Evolutionary conservation across 2,888 invertebrate species (phyloP), one percentile per base, ranked within the genome.

Genomic region (Hypselothyrea guttata): DNA sequence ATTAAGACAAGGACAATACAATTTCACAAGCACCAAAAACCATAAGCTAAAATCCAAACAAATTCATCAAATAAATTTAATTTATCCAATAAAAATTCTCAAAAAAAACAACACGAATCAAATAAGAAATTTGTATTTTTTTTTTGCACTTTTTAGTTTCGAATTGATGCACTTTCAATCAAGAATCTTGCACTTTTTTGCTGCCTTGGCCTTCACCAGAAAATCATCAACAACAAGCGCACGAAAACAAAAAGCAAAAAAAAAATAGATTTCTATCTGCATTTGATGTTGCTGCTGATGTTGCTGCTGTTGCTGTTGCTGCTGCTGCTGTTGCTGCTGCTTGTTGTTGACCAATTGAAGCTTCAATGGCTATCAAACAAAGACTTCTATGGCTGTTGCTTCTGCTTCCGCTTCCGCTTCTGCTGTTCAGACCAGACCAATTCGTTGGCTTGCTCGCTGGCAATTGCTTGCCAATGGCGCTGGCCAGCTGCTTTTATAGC

Each of bases 391-490:
- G 44, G 12, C 18, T 45, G 53, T 22, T 42, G 15, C n/a, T 41
- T 31, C 12, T 54, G 56, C 5, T 49, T n/a, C n/a, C n/a, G n/a
- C n/a, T n/a, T n/a, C n/a, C n/a, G n/a, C n/a, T n/a, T n/a, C n/a
- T n/a, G 47, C 11, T 58, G 47, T 22, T 68, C 22, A 1, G 56
- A 42, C 67, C 65, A 61, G 42, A 63, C 74, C 71, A 54, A 67
- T 46, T 53, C 52, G 51, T 52, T 60, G 30, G 65, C 69, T 58
- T 78, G 71, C 73, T 71, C 70, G 60, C 61, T 67, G 64, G 74
- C 69, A 73, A 85, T 84, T 85, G 74, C 59, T 53, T 65, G n/a
- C n/a, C 8, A n/a, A 56, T 13, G 34, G 28, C 18, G 13, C 40
- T 12, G 38, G 2, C 13, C 8, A 5, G 47, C 45, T 22, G 16